Evolutionary conservation across 2,888 invertebrate genomes (phyloP).

Genomic region (Polydrusus cervinus): DNA sequence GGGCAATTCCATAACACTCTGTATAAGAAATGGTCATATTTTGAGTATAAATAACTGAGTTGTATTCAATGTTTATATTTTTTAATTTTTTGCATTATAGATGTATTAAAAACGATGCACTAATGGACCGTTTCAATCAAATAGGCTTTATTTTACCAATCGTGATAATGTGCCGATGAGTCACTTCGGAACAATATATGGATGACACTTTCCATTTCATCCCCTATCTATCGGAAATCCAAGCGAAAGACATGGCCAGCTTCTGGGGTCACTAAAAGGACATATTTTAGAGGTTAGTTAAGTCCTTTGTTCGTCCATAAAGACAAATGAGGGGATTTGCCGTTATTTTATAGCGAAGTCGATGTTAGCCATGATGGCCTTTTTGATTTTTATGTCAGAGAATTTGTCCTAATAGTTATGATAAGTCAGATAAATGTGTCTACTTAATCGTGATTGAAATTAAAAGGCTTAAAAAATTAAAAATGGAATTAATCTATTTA

Average conservation of each 20-base stretch:
- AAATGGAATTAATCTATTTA: too few relatives aligned
- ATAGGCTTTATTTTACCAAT: neutral
- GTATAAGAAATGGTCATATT: too few relatives aligned
- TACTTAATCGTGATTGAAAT: too few relatives aligned
- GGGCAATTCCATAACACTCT: too few relatives aligned
- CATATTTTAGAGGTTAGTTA: slow-evolving; percentile 67
- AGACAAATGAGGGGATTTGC: slow-evolving; percentile 71
- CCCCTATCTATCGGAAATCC: slow-evolving; percentile 62
- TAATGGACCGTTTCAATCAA: too few relatives aligned
- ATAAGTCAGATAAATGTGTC: neutral
- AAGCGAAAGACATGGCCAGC: slow-evolving; percentile 60
- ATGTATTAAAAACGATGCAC: too few relatives aligned
- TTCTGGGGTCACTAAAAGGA: slow-evolving; percentile 46
- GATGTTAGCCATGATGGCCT: slow-evolving; percentile 51
- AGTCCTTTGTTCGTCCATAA: slow-evolving; percentile 68
- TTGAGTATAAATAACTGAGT: too few relatives aligned
- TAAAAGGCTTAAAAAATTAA: too few relatives aligned
- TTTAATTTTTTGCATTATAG: too few relatives aligned
- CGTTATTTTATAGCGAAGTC: slow-evolving; percentile 68
- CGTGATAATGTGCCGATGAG: slow-evolving; percentile 51
- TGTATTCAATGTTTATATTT: too few relatives aligned
- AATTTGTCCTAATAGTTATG: slow-evolving; percentile 43
- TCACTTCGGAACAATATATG: slow-evolving; percentile 57
- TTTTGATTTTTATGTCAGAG: slow-evolving; percentile 47
- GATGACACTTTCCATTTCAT: slow-evolving; percentile 60